Evolutionary conservation across 2,797 vertebrate species (phyloP), one percentile per base, ranked within the genome.

Genomic region (Crypturellus tataupa): DNA sequence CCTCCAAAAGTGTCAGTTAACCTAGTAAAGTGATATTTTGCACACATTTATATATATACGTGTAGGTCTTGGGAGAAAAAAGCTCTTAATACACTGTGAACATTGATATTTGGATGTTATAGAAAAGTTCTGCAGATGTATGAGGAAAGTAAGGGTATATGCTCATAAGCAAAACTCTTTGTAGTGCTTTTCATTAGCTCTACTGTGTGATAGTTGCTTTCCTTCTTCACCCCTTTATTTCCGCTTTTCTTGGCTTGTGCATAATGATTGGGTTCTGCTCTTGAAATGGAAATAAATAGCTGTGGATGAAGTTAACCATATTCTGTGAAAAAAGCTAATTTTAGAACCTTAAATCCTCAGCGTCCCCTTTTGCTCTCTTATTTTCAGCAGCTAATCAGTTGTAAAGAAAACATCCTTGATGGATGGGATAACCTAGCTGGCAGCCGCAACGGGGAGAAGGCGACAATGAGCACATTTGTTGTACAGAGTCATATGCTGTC

Each of bases 381-480:
- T 92, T 90, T 96, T 95, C 87, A 85, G 37, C 68, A 88, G 33
- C 75, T 87, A 78, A 86, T 91, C 42, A 37, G 17, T 89, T 95
- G 92, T 93, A 93, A 91, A 70, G 27, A 72, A 85, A 96, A 63
- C 16, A 27, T 56, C n/a, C 44, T 33, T 93, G 51, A 85, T 46
- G 60, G 51, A 73, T n/a, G 51, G 59, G 44, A 67, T 63, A 71
- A 93, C 59, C 24, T 73, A 53, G 2, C 31, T 83, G 88, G 55
- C 69, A 87, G 33, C 21, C 67, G 12, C 35, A 91, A 77, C 37
- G 55, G 40, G 29, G 90, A 81, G 80, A 85, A 83, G 37, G 1
- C 15, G 3, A 53, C 76, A 89, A 73, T n/a, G 39, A 91, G 58
- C 62, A 20, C 4, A 23, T 82, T 67, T 63, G 5, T 31, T 64